Percentiles rank a stretch among this genome's conserved stretches.
phyloP scores from a whole-genome alignment of 2,113 vertebrate species.

The Bungarus multicinctus region DNA sequence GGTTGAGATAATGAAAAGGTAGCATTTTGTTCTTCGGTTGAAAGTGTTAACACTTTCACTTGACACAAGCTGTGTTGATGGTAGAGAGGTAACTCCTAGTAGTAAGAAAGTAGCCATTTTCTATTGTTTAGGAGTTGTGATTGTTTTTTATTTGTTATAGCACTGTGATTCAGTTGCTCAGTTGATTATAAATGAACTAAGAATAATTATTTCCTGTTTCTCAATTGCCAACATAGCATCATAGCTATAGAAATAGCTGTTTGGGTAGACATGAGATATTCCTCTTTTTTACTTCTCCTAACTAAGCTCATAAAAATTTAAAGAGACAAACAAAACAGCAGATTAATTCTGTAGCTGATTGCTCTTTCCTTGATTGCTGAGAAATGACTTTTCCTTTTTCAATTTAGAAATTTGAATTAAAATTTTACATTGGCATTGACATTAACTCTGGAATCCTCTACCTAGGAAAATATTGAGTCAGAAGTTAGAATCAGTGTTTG shows the following conservation, averaged over 20 bases:
- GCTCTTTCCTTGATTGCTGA: background rate
- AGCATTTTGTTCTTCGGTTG: background rate
- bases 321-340: background rate
- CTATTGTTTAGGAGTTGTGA: background rate
- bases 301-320: background rate
- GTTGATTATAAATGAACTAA: conserved; percentile 1
- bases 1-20: background rate
- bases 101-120: conserved; percentile 15
- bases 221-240: background rate
- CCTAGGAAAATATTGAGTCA: background rate
- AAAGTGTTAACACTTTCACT: background rate
- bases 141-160: background rate
- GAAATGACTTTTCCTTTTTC: background rate
- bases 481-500: background rate
- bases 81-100: background rate
- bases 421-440: background rate
- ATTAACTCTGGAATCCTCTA: background rate
- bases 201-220: background rate
- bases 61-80: background rate
- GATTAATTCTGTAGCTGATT: background rate
- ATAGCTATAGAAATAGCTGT: background rate
- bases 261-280: background rate
- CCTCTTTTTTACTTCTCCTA: background rate
- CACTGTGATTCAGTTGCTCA: background rate
- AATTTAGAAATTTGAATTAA: background rate